Conservation (phyloP, 2,113 vertebrate species). For the Poecilia latipinna region DNA sequence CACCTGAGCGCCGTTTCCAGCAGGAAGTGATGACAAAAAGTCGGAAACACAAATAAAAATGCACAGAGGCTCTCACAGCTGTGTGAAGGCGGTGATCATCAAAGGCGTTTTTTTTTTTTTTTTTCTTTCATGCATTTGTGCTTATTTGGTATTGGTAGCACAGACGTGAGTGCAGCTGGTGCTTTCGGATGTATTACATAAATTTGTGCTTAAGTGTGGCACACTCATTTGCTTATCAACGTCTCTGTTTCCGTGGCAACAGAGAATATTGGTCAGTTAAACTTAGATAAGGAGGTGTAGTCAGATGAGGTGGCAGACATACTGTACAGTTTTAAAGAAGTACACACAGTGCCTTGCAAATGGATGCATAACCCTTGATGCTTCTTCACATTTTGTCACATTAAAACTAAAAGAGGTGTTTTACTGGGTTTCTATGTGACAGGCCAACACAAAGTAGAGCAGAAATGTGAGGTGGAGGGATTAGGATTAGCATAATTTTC, state of each 20-base stretch:
- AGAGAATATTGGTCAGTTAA: conserved; percentile 65
- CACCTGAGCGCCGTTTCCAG: conserved; percentile 45
- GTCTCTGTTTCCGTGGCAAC: conserved; percentile 77
- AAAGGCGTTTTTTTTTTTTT: neutral
- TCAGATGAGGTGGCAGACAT: conserved; percentile 39
- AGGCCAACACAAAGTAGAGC: neutral
- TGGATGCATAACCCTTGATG: neutral
- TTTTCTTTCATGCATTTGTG: conserved; percentile 7
- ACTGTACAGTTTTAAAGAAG: conserved; percentile 6
- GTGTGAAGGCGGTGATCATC: conserved; percentile 29
- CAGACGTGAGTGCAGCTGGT: conserved; percentile 43
- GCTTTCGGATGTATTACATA: conserved; percentile 61
- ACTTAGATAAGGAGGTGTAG: conserved; percentile 62
- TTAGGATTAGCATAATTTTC: neutral
- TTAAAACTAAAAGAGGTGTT: neutral
- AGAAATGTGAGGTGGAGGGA: neutral
- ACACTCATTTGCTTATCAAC: conserved; percentile 73
- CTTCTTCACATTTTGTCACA: neutral
- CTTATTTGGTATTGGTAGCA: conserved; percentile 19
- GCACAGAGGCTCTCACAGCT: conserved; percentile 19
- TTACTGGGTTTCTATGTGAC: neutral
- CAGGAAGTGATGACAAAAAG: conserved; percentile 65
- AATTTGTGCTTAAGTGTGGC: conserved; percentile 66
- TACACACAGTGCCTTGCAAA: neutral
- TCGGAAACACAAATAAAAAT: conserved; percentile 29